Base-by-base conservation (phyloP, 2,113 vertebrate genomes). In the cattle (Bos taurus) region DNA sequence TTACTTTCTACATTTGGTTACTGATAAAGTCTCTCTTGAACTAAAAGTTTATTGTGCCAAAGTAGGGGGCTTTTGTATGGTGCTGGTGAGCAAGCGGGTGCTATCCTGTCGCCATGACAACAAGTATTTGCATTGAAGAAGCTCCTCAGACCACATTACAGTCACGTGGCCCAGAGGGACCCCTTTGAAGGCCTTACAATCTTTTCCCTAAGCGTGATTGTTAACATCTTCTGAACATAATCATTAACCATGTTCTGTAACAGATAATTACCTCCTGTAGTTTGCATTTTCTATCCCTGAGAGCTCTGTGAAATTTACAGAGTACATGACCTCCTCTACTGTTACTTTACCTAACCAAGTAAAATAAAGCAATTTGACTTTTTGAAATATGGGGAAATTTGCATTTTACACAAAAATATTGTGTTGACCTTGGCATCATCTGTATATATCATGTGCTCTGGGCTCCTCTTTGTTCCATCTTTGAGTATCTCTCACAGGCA, bases 41-140 rank as follows among this genome's bases (percentile, higher is more conserved):
- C 57, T 86, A 86, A 95, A 94, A 97, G 64, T 60, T 91, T 78
- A 93, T 82, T 78, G 60, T 89, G 64, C 28, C 57, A 54, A 94
- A 90, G 95, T 95, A 91, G 85, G 94, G 88, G 77, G 28, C 86
- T 94, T 98, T 81, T 87, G 56, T 94, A 33, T 82, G 60, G 62
- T 87, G 48, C 46, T 33, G 12, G 50, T 60, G 48, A 80, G 46
- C 23, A 19, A 52, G 60, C 0, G 56, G 96, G 88, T 97, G 96
- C 96, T 98, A 48, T 95, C 94, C 96, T 25, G 2, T 99, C 96
- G 96, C 99, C 97, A 98, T 98, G 98, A 97, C 98, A 98, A 99
- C 98, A 2, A 96, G 85, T 85, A 98, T 98, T 97, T 98, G 97
- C 98, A 98, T 98, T 97, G 98, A 96, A 97, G 81, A 46, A 71